These are phyloP conservation scores for Pterois miles DNA, from an alignment of 2,797 vertebrate genomes.

Conservation along the genomic window DNA sequence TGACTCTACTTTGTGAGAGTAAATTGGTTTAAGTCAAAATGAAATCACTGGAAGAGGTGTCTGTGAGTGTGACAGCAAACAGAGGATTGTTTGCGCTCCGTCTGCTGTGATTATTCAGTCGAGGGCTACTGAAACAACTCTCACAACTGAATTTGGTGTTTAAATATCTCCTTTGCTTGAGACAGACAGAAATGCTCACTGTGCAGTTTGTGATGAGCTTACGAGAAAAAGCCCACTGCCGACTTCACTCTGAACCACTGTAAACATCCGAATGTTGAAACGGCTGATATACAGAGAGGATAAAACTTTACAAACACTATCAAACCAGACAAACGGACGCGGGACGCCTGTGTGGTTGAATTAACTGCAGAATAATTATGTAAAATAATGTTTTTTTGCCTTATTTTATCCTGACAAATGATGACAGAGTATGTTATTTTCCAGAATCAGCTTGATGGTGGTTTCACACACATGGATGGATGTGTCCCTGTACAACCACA, in stretches of 20 bases:
- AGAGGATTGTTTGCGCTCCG: not conserved
- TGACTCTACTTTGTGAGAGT: not conserved
- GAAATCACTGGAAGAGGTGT: not conserved
- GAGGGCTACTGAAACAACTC: constrained; percentile 20
- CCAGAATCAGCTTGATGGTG: not conserved
- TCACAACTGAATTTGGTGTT: not conserved
- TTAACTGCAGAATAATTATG: not conserved
- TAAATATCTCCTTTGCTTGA: constrained; percentile 20
- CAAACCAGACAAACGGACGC: not conserved
- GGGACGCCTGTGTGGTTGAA: not conserved
- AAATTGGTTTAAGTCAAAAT: not conserved
- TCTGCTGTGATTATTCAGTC: not conserved
- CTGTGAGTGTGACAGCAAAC: not conserved
- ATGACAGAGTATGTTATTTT: not conserved
- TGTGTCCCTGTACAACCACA: not conserved
- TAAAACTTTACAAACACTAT: not conserved
- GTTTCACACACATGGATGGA: not conserved
- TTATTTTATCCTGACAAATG: not conserved
- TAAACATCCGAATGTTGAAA: not conserved
- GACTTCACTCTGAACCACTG: constrained; percentile 1
- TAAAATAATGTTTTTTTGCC: not conserved
- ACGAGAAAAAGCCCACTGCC: not conserved
- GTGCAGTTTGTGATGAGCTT: constrained; percentile 15
- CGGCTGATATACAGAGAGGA: not conserved
- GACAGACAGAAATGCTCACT: not conserved